Evolutionary conservation across 2,113 vertebrate genomes (phyloP).

Genomic region (Clarias macrocephalus): DNA sequence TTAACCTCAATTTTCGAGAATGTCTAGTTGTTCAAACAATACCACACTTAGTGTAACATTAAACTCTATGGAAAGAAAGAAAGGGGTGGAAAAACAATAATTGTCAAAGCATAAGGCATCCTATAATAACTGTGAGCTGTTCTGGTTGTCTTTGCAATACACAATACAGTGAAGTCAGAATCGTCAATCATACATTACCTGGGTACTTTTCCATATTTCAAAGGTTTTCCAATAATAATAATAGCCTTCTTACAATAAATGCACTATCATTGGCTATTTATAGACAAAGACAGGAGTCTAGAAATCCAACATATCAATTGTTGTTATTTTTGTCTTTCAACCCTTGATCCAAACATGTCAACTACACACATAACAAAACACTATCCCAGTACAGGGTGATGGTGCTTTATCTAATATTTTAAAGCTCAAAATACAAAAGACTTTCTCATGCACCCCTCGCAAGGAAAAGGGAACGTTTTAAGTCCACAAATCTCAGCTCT

Average conservation of each 20-base stretch:
- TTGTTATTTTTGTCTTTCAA: not conserved
- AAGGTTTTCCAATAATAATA: not conserved
- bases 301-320: not conserved
- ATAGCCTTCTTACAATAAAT: not conserved
- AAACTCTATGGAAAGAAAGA: slow-evolving; percentile 48
- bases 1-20: not conserved
- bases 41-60: slow-evolving; percentile 50
- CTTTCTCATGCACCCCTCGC: not conserved
- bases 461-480: not conserved
- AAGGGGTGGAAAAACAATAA: slow-evolving; percentile 41
- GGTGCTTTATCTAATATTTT: not conserved
- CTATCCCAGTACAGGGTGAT: not conserved
- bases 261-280: not conserved
- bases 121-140: slow-evolving; percentile 56
- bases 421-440: slow-evolving; percentile 16
- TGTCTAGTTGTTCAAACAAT: slow-evolving; percentile 7
- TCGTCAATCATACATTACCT: not conserved
- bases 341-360: not conserved
- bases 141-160: slow-evolving; percentile 58
- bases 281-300: not conserved
- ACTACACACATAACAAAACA: not conserved
- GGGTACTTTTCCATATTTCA: slow-evolving; percentile 3
- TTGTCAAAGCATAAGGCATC: slow-evolving; percentile 78
- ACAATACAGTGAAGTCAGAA: slow-evolving; percentile 41
- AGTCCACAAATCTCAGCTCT: not conserved